Evolutionary conservation across 2,113 vertebrate genomes (phyloP).

Genomic region (Nymphicus hollandicus): DNA sequence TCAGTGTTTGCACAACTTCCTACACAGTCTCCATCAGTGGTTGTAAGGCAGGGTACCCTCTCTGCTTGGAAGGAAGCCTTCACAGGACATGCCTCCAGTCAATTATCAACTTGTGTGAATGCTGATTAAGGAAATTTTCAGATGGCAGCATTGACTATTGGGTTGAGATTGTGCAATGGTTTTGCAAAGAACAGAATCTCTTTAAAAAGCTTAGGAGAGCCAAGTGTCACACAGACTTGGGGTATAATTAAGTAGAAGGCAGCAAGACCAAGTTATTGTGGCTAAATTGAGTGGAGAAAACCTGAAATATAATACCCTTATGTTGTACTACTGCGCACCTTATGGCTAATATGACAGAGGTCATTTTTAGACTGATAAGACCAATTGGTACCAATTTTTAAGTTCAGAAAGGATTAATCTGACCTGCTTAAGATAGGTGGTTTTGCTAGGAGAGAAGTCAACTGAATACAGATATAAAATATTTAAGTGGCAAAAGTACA

Average conservation of each 20-base stretch:
- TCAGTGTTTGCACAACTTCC: not conserved
- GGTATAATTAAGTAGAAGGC: not conserved
- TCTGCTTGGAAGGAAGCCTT: not conserved
- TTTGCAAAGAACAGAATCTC: not conserved
- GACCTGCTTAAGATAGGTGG: not conserved
- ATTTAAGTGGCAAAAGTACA: not conserved
- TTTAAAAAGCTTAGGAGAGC: not conserved
- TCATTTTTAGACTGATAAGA: not conserved
- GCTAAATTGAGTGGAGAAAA: not conserved
- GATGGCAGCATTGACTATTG: fast-evolving
- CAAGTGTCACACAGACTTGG: not conserved
- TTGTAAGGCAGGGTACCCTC: not conserved
- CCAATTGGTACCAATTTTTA: not conserved
- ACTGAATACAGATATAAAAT: not conserved
- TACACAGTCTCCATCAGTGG: fast-evolving
- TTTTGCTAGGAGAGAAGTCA: not conserved
- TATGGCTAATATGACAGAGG: not conserved
- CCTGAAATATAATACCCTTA: not conserved
- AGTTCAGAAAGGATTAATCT: not conserved
- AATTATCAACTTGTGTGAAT: fast-evolving
- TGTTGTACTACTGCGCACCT: not conserved
- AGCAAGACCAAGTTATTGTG: not conserved
- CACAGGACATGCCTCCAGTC: fast-evolving
- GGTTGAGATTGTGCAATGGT: not conserved
- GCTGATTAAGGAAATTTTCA: not conserved